Base-by-base conservation (phyloP, 2,888 invertebrate species). In the Meghimatium bilineatum region DNA sequence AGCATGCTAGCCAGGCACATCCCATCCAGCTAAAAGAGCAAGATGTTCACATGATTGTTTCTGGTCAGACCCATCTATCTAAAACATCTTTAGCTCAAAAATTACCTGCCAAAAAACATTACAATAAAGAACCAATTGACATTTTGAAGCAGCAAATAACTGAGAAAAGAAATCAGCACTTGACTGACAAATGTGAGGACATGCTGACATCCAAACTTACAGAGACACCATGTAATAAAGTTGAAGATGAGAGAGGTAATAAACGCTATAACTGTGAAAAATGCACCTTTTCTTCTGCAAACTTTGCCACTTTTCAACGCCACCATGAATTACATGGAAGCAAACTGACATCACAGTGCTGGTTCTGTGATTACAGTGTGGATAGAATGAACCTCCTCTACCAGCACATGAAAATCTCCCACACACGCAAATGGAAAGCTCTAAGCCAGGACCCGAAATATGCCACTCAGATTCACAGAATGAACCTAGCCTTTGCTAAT, bases 341-440 rank as follows among this genome's bases (percentile, higher is more conserved):
- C 82, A 90, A 90, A 79, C 88, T 90, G 81, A 88, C 89, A n/a
- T 91, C 91, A 74, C 91, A 89, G 12, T 92, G 92, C 83, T 87
- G 89, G 72, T 90, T 89, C 85, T 92, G 93, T 87, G 92, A 92
- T 85, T 93, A 92, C 88, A 92, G 92, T 81, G 90, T 91, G 38
- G 91, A 92, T 78, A 87, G 91, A 44, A 88, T 91, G 81, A 89
- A 91, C 81, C 89, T 91, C 10, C 88, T 92, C 0, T 90, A 91
- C 72, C 91, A 91, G 84, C 92, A 92, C 87, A 91, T 92, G 91
- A 91, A 90, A 75, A 90, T 90, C 66, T 90, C 90, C 1, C 91
- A 91, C 81, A 88, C 88, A 0, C 87, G 87, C 75, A 86, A 89
- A 80, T 90, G 90, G 90, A 88, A 88, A 49, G 71, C 72, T n/a